Conservation (phyloP, 1,140 invertebrate species). For the Papilio aristodemus region DNA sequence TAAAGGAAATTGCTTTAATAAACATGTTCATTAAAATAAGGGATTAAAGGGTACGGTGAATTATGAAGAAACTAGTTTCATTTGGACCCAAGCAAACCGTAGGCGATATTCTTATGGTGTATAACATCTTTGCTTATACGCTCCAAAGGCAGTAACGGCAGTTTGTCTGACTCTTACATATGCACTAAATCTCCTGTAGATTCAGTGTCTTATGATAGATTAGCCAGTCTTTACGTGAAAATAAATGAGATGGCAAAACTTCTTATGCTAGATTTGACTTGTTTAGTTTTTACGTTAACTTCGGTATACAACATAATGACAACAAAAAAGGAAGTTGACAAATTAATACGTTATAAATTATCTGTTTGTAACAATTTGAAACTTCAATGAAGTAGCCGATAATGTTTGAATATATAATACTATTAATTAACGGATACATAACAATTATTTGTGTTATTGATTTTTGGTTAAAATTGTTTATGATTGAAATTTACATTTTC, state of each 20-base stretch:
- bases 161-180: not conserved
- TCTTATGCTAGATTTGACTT: not conserved
- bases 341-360: too few species aligned
- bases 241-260: not conserved
- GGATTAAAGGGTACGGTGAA: not conserved
- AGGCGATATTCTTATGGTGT: not conserved
- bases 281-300: not conserved
- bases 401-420: too few species aligned
- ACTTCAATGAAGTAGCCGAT: too few species aligned
- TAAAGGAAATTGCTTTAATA: slow-evolving; percentile 7
- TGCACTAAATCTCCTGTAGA: too few species aligned
- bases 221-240: not conserved
- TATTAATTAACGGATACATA: too few species aligned
- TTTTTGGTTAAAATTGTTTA: too few species aligned
- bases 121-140: not conserved
- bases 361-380: too few species aligned
- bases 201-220: too few species aligned
- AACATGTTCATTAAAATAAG: not conserved
- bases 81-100: not conserved
- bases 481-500: too few species aligned
- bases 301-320: too few species aligned
- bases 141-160: not conserved
- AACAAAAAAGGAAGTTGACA: too few species aligned
- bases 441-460: too few species aligned
- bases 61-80: not conserved